A percentile compares a stretch with the other conserved stretches of the same genome.
Conservation (phyloP, 2,888 invertebrate species). For the Drosophila mettleri region DNA sequence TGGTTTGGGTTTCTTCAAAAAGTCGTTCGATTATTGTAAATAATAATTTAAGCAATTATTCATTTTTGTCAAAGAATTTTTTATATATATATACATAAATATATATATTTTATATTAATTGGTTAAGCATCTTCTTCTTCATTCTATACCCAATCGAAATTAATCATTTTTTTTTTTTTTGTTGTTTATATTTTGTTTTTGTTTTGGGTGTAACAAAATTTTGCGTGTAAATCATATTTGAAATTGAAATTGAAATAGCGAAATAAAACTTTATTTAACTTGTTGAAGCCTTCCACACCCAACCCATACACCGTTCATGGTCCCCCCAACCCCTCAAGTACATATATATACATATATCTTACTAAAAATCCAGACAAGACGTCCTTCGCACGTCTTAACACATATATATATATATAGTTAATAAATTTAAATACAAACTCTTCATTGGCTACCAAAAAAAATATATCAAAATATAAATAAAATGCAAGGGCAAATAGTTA, state of each 20-base stretch:
- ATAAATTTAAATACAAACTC: constrained; percentile 17
- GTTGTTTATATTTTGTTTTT: constrained; percentile 33
- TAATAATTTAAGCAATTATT: constrained; percentile 46
- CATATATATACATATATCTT: constrained; percentile 31
- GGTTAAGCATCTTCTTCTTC: constrained; percentile 6
- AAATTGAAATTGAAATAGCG: constrained; percentile 28
- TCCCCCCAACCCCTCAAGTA: background rate
- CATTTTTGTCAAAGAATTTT: constrained; percentile 14
- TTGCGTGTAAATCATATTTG: constrained; percentile 53
- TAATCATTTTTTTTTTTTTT: constrained; percentile 9
- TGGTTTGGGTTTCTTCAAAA: constrained; percentile 74
- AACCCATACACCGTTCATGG: constrained; percentile 31
- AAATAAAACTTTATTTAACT: constrained; percentile 14
- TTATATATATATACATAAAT: too few species aligned
- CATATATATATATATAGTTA: constrained; percentile 33
- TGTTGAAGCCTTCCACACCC: constrained; percentile 20
- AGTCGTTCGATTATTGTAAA: constrained; percentile 37
- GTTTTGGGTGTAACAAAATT: constrained; percentile 83
- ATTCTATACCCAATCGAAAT: constrained; percentile 15
- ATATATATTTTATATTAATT: background rate
- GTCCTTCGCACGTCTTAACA: constrained; percentile 11
- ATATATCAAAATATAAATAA: constrained; percentile 50
- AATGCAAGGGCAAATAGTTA: constrained; percentile 38
- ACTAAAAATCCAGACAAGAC: constrained; percentile 43
- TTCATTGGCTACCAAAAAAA: constrained; percentile 50